Conservation (phyloP, 1,140 invertebrate species). For the Diploscapter pachys region DNA sequence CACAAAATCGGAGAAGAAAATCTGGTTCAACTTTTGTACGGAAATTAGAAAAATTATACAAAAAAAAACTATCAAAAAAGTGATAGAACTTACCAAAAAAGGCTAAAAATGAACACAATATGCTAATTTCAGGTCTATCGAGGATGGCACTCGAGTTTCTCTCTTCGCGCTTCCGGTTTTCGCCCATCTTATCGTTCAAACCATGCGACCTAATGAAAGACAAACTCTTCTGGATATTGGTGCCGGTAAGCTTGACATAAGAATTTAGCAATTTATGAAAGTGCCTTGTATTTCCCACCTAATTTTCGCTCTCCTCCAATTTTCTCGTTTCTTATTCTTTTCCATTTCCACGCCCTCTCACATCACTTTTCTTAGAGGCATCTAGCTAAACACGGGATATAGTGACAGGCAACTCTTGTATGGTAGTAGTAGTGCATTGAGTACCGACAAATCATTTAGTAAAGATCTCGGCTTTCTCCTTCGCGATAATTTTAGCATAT, state of each 20-base stretch:
- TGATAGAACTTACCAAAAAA: constrained; percentile 24
- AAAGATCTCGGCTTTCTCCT: background rate
- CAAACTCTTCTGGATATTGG: constrained; percentile 45
- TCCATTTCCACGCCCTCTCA: too few species aligned
- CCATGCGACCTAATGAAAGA: constrained; percentile 32
- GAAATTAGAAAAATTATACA: constrained; percentile 1
- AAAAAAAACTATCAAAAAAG: background rate
- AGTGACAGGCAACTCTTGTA: too few species aligned
- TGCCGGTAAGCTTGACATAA: constrained; percentile 1
- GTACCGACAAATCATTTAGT: background rate
- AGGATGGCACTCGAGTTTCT: constrained; percentile 47
- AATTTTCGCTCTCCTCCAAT: too few species aligned
- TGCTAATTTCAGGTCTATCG: constrained; percentile 22
- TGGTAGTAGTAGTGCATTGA: too few species aligned
- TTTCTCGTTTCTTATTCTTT: too few species aligned
- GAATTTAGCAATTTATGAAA: background rate
- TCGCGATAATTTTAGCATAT: too few species aligned
- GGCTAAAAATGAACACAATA: too few species aligned
- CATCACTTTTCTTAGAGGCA: too few species aligned
- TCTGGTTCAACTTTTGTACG: background rate
- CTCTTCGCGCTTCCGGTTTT: constrained; percentile 51
- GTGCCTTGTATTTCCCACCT: too few species aligned
- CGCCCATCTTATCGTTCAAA: constrained; percentile 40
- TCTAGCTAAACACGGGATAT: too few species aligned
- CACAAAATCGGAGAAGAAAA: too few species aligned